Percentiles rank a stretch among this genome's conserved stretches.
Conservation (phyloP, 2,113 vertebrate genomes). For the Kryptolebias marmoratus region DNA sequence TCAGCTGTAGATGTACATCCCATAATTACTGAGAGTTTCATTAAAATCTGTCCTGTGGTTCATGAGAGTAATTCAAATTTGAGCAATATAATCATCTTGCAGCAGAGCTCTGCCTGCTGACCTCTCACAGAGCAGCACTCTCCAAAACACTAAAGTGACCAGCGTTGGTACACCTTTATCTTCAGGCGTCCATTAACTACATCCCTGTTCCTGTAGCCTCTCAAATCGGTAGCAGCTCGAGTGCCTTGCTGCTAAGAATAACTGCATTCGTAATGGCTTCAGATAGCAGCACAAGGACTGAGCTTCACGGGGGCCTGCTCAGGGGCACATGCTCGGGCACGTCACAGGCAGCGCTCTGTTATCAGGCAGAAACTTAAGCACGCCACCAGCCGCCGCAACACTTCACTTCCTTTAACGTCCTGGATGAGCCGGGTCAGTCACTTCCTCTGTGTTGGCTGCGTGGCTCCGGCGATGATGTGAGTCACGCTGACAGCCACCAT, state of each 20-base stretch:
- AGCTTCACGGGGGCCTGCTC: conserved; percentile 57
- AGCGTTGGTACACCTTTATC: conserved; percentile 62
- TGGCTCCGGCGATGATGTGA: conserved; percentile 10
- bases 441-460: conserved; percentile 43
- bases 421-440: conserved; percentile 45
- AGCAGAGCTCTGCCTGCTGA: background rate
- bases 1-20: no score
- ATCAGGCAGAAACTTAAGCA: conserved; percentile 61
- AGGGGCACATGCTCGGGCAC: conserved; percentile 67
- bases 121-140: conserved; percentile 20
- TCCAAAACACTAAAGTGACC: conserved; percentile 11
- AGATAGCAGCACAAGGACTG: conserved; percentile 72
- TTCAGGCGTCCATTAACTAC: conserved; percentile 44
- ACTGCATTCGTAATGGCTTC: conserved; percentile 68
- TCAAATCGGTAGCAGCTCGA: conserved; percentile 72
- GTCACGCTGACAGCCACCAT: conserved; percentile 7
- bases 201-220: conserved; percentile 58
- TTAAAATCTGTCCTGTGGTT: no score
- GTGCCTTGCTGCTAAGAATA: conserved; percentile 73
- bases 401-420: conserved; percentile 62
- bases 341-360: conserved; percentile 43
- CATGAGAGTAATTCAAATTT: no score
- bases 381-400: conserved; percentile 46
- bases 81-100: no score
- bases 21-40: no score